Conservation (phyloP, 2,888 invertebrate species). For the Drosophila fulvimacula region DNA sequence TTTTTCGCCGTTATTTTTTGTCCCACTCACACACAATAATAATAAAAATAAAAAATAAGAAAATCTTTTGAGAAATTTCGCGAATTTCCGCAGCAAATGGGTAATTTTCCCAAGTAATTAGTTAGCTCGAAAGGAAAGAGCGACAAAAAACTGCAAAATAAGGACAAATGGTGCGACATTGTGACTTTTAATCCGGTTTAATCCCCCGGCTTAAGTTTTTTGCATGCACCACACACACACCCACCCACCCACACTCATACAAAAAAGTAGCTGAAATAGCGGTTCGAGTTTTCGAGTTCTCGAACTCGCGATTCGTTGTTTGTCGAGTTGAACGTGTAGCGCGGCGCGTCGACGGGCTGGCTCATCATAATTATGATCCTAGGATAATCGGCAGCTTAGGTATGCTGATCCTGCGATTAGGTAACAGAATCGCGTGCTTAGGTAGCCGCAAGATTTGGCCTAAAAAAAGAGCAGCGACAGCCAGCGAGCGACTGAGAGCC, state of each 20-base stretch:
- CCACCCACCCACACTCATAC: constrained; percentile 10
- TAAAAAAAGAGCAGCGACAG: constrained; percentile 62
- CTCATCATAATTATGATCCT: constrained; percentile 78
- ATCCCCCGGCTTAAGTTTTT: constrained; percentile 81
- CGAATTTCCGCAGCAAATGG: constrained; percentile 75
- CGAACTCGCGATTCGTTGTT: constrained; percentile 16
- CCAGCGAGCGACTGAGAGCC: constrained; percentile 30
- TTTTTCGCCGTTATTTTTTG: constrained; percentile 24
- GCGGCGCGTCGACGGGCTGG: constrained; percentile 52
- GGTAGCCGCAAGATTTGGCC: constrained; percentile 76
- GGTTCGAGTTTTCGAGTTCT: constrained; percentile 23
- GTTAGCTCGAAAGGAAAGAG: constrained; percentile 68
- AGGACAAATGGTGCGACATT: constrained; percentile 60
- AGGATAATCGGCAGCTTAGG: constrained; percentile 76
- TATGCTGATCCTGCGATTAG: constrained; percentile 76
- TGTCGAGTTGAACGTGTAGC: constrained; percentile 37
- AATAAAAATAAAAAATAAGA: constrained; percentile 47
- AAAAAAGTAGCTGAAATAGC: constrained; percentile 28
- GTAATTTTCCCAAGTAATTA: constrained; percentile 74
- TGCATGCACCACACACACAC: constrained; percentile 41
- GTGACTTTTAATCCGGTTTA: constrained; percentile 79
- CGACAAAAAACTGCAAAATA: constrained; percentile 58
- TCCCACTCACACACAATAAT: constrained; percentile 30
- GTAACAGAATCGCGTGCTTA: constrained; percentile 75
- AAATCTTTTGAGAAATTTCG: constrained; percentile 53